Evolutionary conservation across 2,888 invertebrate species (phyloP).

Genomic region (Antheraea yamamai): DNA sequence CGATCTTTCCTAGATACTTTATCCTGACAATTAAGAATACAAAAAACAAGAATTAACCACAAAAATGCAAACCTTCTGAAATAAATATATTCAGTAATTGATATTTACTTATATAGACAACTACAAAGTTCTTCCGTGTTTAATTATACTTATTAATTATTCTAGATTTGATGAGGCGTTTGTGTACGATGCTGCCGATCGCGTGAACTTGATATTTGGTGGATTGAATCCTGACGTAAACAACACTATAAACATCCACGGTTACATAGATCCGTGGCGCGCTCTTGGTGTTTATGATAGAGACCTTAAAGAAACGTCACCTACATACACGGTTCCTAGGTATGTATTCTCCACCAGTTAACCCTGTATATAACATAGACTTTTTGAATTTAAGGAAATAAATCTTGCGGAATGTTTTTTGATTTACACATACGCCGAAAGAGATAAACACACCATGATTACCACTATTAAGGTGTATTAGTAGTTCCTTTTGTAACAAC

Average conservation of each 20-base stretch:
- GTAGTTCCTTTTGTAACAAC: neutral
- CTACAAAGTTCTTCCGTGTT: neutral
- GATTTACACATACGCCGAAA: neutral
- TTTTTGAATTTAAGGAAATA: neutral
- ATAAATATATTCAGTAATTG: too few relatives aligned
- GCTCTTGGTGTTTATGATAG: constrained; percentile 73
- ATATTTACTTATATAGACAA: too few relatives aligned
- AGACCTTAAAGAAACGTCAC: constrained; percentile 62
- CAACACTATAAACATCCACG: constrained; percentile 82
- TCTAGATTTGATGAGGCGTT: constrained; percentile 64
- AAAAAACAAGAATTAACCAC: too few relatives aligned
- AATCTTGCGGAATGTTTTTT: neutral
- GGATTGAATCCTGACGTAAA: constrained; percentile 72
- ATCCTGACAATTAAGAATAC: too few relatives aligned
- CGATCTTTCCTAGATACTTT: too few relatives aligned
- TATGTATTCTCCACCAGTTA: constrained; percentile 30
- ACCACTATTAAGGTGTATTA: too few relatives aligned
- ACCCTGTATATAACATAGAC: neutral
- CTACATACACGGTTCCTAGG: constrained; percentile 67
- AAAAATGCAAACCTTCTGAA: too few relatives aligned
- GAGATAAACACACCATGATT: neutral
- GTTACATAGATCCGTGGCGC: constrained; percentile 82
- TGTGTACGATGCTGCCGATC: constrained; percentile 63
- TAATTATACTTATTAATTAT: constrained; percentile 2
- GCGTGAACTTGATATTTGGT: constrained; percentile 79